phyloP scores from a whole-genome alignment of 2,888 invertebrate genomes.

The Amphipoea lucens region DNA sequence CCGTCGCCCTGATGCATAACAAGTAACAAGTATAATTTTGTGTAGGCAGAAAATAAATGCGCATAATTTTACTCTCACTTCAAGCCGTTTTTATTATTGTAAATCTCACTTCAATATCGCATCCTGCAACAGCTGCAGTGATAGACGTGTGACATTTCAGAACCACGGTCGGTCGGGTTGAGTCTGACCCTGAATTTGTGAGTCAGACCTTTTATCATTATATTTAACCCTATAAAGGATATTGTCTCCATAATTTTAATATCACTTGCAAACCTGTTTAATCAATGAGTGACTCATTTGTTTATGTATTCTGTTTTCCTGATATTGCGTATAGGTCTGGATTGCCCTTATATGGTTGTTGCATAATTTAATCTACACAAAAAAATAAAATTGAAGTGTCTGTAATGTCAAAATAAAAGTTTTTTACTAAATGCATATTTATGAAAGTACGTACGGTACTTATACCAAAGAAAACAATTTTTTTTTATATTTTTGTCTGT shows the following conservation, averaged over 20 bases:
- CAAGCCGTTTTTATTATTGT: constrained; percentile 23
- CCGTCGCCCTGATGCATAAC: background rate
- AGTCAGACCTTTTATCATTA: constrained; percentile 72
- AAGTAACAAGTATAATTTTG: background rate
- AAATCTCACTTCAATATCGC: constrained; percentile 44
- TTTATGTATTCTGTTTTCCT: constrained; percentile 36
- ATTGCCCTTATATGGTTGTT: constrained; percentile 17
- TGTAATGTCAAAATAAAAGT: background rate
- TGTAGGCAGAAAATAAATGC: constrained; percentile 30
- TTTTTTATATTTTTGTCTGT: too few relatives aligned
- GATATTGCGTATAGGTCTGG: constrained; percentile 5
- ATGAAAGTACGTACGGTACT: too few relatives aligned
- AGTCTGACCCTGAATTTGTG: constrained; percentile 68
- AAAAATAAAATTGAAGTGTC: background rate
- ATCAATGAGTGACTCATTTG: constrained; percentile 57
- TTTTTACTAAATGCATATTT: background rate
- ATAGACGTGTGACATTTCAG: constrained; percentile 70
- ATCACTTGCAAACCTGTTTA: constrained; percentile 36
- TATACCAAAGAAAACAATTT: too few relatives aligned
- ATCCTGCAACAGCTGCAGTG: constrained; percentile 37
- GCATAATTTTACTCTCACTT: constrained; percentile 22
- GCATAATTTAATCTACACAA: constrained; percentile 2
- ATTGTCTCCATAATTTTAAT: constrained; percentile 54
- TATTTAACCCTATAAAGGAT: constrained; percentile 65
- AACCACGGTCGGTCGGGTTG: constrained; percentile 76